These are phyloP conservation scores for Prionace glauca DNA, from an alignment of 2,797 vertebrate species.

Conservation along the genomic window DNA sequence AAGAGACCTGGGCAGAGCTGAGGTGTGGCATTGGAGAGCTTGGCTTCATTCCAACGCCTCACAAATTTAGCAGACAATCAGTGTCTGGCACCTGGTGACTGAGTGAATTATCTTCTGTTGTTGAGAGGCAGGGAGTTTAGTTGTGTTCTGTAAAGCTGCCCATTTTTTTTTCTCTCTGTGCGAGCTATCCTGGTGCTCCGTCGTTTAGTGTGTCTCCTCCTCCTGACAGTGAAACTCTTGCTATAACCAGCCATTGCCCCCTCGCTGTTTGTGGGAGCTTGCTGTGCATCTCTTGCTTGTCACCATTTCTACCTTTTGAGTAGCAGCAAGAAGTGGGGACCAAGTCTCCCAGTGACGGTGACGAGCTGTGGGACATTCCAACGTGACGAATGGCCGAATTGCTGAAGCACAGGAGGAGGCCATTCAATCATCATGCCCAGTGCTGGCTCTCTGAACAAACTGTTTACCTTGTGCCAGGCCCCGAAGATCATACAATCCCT, in stretches of 20 bases:
- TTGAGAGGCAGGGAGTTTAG: background rate
- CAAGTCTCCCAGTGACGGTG: background rate
- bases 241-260: background rate
- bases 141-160: background rate
- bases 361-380: background rate
- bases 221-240: background rate
- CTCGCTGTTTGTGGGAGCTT: background rate
- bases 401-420: too few species aligned
- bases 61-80: background rate
- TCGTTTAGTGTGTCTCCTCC: background rate
- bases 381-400: background rate
- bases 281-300: background rate
- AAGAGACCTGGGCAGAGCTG: background rate
- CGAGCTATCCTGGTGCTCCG: background rate
- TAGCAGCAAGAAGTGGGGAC: background rate
- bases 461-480: too few species aligned
- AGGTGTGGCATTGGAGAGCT: background rate
- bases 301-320: background rate
- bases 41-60: background rate
- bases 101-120: background rate
- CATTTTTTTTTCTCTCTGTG: background rate
- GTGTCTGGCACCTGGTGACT: background rate
- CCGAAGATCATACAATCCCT: too few species aligned
- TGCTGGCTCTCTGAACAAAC: too few species aligned
- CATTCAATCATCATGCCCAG: too few species aligned